Base-by-base conservation (phyloP, 2,888 invertebrate species). In the Scaptomyza reducta region DNA sequence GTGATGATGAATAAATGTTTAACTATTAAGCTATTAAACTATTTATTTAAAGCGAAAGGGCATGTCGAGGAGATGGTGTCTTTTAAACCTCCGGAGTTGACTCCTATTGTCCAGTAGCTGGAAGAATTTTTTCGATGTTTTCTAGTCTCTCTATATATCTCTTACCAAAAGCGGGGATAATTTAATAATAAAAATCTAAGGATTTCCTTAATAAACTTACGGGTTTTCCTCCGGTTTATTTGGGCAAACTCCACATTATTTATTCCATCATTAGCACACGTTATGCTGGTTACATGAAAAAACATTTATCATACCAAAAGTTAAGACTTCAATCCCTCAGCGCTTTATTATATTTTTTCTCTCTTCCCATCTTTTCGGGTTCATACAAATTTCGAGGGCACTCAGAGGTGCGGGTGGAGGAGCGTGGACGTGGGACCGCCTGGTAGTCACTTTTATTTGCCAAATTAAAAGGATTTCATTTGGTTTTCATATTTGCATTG, bases 391-490 rank as follows among this genome's bases (percentile, higher is more conserved):
- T 40, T 42, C 10, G 31, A 50, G n/a, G 22, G 46, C 64, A 55
- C 42, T 41, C 45, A 51, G 14, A 14, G 38, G 16, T 9, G 40
- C 10, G 16, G 10, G 14, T 41, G 57, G 41, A 31, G 33, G 44
- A 11, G 10, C 14, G 14, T 25, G 66, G n/a, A 41, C 40, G 45
- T 13, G 31, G 29, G 35, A 16, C 18, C 55, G 44, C n/a, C 47
- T 31, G 58, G 54, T 57, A 65, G 62, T 70, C 79, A 68, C 55
- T 87, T 82, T 85, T 87, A 85, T 83, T 83, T 83, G 86, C 58
- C 71, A 83, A 83, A 87, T 83, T 83, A 87, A 87, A 83, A 83
- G 86, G 86, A 81, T 82, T 83, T 87, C 79, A 71, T 77, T 79
- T 76, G 73, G 71, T 65, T 75, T 87, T 81, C 70, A 86, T 79